Evolutionary conservation across 2,797 vertebrate species (phyloP), one percentile per base, ranked within the genome.

Genomic region (Etheostoma perlongum): DNA sequence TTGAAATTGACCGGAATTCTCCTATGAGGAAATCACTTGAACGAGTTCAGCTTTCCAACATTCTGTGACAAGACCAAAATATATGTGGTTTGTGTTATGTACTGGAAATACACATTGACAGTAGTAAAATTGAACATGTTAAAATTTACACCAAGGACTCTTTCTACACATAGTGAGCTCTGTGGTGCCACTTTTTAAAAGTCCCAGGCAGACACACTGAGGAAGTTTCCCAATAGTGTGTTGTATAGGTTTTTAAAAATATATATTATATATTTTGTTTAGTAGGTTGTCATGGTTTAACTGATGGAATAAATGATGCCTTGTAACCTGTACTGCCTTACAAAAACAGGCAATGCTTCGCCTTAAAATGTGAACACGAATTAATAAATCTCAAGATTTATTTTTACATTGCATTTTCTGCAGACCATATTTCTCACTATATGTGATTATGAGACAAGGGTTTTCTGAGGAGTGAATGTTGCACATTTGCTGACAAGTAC

Each of bases 351-450:
- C 83, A 70, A 81, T 89, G 76, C 87, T 86, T 91, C 71, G 85
- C 92, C 91, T 90, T 88, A 92, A 82, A 94, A 94, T 94, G 93
- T 94, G 91, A 95, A 95, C 85, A 89, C 79, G 67, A 89, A 86
- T 81, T 64, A 95, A 95, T 94, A 95, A 95, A 95, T 92, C 64
- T 92, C 88, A 93, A 88, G 83, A 84, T 95, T 90, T 96, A 94
- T 96, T 96, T 96, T 95, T 95, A 95, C 84, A 93, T 83, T 59
- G 84, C 73, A 14, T 77, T 81, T 88, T 81, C 40, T 80, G 52
- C 66, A 57, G 59, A 73, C 19, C 68, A 61, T 88, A 12, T 88
- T 87, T 81, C 77, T 21, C 77, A 48, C 14, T 5, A n/a, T 33
- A 19, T 44, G 15, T 16, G 0, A 11, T 40, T 3, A 11, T 40